These are phyloP conservation scores for Cecropterus lyciades DNA, from an alignment of 1,140 invertebrate genomes.

Conservation along the genomic window DNA sequence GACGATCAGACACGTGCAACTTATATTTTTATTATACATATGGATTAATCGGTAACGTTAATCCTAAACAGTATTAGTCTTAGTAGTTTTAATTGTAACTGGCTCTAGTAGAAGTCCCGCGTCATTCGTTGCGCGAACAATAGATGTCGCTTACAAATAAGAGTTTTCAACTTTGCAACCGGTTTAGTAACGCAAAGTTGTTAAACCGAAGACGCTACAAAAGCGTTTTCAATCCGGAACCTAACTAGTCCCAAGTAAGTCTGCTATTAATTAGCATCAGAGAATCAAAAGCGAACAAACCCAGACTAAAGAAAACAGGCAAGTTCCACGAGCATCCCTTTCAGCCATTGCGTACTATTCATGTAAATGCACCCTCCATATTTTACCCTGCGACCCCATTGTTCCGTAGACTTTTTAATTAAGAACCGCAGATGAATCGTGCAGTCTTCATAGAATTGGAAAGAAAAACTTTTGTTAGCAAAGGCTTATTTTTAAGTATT, in stretches of 20 bases:
- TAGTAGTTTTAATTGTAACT: background rate
- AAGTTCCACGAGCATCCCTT: slow-evolving; percentile 19
- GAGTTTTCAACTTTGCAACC: slow-evolving; percentile 3
- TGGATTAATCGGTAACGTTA: too few species aligned
- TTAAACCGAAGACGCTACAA: slow-evolving; percentile 11
- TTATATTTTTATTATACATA: too few species aligned
- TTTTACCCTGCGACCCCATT: slow-evolving; percentile 48
- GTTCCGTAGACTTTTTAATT: slow-evolving; percentile 49
- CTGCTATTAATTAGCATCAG: slow-evolving; percentile 26
- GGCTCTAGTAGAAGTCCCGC: background rate
- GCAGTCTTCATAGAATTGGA: slow-evolving; percentile 33
- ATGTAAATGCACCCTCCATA: slow-evolving; percentile 43
- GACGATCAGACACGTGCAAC: too few species aligned
- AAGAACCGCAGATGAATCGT: slow-evolving; percentile 39
- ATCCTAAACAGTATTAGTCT: too few species aligned
- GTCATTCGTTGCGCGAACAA: background rate
- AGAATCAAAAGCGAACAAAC: slow-evolving; percentile 19
- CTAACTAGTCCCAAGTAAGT: slow-evolving; percentile 21
- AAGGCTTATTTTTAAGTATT: slow-evolving; percentile 23
- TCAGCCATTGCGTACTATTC: slow-evolving; percentile 28
- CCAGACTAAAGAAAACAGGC: slow-evolving; percentile 18
- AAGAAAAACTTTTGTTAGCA: slow-evolving; percentile 28
- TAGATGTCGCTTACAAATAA: slow-evolving; percentile 23
- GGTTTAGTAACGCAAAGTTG: slow-evolving; percentile 1
- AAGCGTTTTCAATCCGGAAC: slow-evolving; percentile 23